Base-by-base conservation (phyloP, 1,140 invertebrate genomes). In the Drosophila albomicans region DNA sequence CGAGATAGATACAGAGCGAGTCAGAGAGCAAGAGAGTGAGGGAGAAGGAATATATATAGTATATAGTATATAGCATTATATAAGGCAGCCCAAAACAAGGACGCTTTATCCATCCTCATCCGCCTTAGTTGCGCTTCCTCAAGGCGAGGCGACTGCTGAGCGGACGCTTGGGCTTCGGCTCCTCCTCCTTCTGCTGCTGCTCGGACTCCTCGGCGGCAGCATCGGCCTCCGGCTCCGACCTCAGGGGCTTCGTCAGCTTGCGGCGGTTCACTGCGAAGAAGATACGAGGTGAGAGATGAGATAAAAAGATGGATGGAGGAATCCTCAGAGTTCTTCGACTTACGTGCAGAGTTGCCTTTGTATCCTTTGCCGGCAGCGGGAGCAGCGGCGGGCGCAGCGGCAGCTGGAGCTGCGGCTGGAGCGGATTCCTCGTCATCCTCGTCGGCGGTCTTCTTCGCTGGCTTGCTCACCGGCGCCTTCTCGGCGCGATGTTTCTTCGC, bases 401-500 rank as follows among this genome's bases (percentile, higher is more conserved):
- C 81, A 11, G 77, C 20, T 25, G 20, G 20, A 25, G 20, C 80
- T 13, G 79, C 69, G 28, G 75, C 78, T 3, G 84, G 51, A 38
- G 35, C 35, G 35, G 35, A 8, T 10, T 38, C 35, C 68, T 91
- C 91, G 25, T 78, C 85, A 38, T 90, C 75, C 16, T 87, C 85
- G 5, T 20, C 81, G 68, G 58, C 13, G 32, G 56, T 52, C 35
- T 75, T 79, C 81, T 87, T 90, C 92, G 93, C 86, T 30, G 77
- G 84, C 56, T 93, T 89, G 62, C 67, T 80, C 32, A 73, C 75
- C 0, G 84, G 69, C 61, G 63, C 79, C 94, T 91, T 89, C 62
- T 90, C 85, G 52, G 78, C 63, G 35, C 88, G 88, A 28, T 91
- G 81, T 94, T 94, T 85, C 94, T 94, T 87, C 93, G 90, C 91